Base-by-base conservation (phyloP, 2,888 invertebrate genomes). In the Himalopsyche japonica region DNA sequence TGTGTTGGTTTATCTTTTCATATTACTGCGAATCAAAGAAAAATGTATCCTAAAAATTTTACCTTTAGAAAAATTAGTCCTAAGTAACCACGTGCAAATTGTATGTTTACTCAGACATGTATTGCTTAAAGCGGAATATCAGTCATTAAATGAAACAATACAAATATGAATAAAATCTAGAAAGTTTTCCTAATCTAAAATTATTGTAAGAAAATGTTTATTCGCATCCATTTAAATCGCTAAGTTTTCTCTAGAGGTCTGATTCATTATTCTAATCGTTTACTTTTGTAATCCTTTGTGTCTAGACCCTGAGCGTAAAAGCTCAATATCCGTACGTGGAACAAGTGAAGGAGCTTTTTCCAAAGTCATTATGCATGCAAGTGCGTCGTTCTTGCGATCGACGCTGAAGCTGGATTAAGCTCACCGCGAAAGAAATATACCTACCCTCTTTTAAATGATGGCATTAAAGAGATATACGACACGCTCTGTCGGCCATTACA, bases 401-500 rank as follows among this genome's bases (percentile, higher is more conserved):
- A 47, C 64, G 76, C 70, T 47, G 30, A 30, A 24, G 70, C 30
- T 30, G 83, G 83, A 83, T 80, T 83, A 80, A 34, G 24, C 30
- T 77, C 34, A 76, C 48, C 57, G 43, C 79, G 47, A 80, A 80
- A 80, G 64, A 79, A 70, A 79, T 43, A 43, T 30, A 47, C 30
- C 70, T 70, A 70, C 70, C 49, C 83, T 70, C 47, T 64, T 70
- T 82, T 82, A 82, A 82, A 82, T 64, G 82, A 79, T 78, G 57
- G 24, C 82, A 82, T 82, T 82, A 82, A 82, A 18, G 78, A 80
- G 79, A 83, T 80, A 80, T 70, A 83, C 47, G 30, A 30, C 70
- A 70, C 30, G 76, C 79, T 32, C 64, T 7, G 30, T 24, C 20
- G n/a, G 20, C 37, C 27, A 77, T 43, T 77, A 34, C 20, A 34